Conservation (phyloP, 2,888 invertebrate species). For the Polylopha cassiicola region DNA sequence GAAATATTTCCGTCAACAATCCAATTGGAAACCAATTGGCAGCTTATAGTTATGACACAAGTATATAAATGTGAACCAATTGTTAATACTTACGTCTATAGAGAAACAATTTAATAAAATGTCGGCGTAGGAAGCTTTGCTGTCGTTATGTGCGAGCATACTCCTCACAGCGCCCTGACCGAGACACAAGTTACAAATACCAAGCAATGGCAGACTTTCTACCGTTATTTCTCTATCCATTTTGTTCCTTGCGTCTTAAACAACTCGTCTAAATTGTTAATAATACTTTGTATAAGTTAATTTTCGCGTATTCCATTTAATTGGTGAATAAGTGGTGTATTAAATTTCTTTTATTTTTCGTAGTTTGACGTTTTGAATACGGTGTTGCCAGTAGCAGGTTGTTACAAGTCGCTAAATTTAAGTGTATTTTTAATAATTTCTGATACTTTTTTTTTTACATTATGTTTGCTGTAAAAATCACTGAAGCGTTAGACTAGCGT, state of each 20-base stretch:
- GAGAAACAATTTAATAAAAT: slow-evolving; percentile 60
- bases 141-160: slow-evolving; percentile 53
- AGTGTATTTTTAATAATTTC: no score
- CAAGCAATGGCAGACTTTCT: slow-evolving; percentile 56
- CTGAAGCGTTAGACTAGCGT: no score
- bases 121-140: slow-evolving; percentile 47
- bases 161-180: slow-evolving; percentile 60
- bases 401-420: no score
- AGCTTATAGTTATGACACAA: neutral
- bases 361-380: no score
- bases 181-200: slow-evolving; percentile 63
- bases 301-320: neutral
- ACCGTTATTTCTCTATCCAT: slow-evolving; percentile 52
- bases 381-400: no score
- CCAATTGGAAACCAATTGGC: slow-evolving; percentile 1
- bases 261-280: neutral
- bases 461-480: no score
- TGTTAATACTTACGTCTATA: slow-evolving; percentile 59
- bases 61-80: neutral
- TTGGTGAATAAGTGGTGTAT: no score
- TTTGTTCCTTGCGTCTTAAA: slow-evolving; percentile 37
- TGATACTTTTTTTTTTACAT: no score
- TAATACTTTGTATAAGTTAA: neutral
- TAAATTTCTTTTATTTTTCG: no score
- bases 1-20: no score